Base-by-base conservation (phyloP, 1,140 invertebrate species). In the Ceratosolen fusciceps region DNA sequence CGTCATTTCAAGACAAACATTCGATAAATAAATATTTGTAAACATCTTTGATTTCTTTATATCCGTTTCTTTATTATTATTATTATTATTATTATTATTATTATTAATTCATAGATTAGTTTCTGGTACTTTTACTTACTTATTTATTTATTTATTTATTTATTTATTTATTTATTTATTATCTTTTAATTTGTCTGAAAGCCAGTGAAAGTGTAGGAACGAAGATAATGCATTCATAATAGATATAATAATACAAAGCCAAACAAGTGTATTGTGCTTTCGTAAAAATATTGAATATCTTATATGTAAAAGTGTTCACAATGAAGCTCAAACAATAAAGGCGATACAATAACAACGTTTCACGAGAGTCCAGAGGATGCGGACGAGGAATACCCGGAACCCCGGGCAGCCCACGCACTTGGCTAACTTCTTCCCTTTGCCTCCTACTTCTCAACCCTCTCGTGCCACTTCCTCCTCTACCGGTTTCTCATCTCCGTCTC, bases 291-390 rank as follows among this genome's bases (percentile, higher is more conserved):
- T 10, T 60, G 16, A 31, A 60, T n/a, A 60, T 60, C 14, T n/a
- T n/a, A 24, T 60, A 60, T 60, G 26, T 60, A 31, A 31, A 60
- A 60, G 29, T 60, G 26, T 67, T n/a, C 71, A 39, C 52, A 31
- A 58, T 24, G 37, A 4, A 39, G 52, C 16, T 37, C 37, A 31
- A 73, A 73, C 34, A 73, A 73, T 34, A 73, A 74, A 54, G 29
- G 39, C 49, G 31, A 29, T 43, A 26, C 56, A 47, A 62, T 60
- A 74, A 47, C 56, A 60, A 74, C 60, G 39, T 24, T 56, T 74
- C 56, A 39, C 26, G 16, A 74, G 47, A 62, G 49, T 26, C 4
- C 24, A n/a, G 26, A 47, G 47, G 24, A 43, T n/a, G 52, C 54
- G 43, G 3, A 21, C 10, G 24, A 39, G 9, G 39, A 74, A 60